Base-by-base conservation (phyloP, 2,888 invertebrate species). In the Drosophila hamatofila region DNA sequence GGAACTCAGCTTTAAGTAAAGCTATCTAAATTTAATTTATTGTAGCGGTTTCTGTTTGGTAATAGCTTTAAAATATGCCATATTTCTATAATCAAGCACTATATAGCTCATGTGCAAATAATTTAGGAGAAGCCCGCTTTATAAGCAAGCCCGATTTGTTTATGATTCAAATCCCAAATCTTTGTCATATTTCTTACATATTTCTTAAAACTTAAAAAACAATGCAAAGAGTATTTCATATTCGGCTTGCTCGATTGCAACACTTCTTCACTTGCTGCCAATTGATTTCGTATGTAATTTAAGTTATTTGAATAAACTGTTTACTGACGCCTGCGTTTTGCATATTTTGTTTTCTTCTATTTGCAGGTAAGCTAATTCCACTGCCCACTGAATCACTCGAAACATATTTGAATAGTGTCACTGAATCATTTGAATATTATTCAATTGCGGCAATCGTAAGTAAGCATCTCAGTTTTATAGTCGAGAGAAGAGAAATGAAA, bases 351-450 rank as follows among this genome's bases (percentile, higher is more conserved):
- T 18, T 39, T 39, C 59, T 70, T 81, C 39, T 70, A 66, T 39
- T 83, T 83, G 16, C 88, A 83, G 83, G 83, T 83, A 83, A 83
- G 88, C 67, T 51, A 67, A 49, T 46, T 58, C 21, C 16, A 42
- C 46, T 30, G 54, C 3, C 11, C 41, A 27, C 60, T 60, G 67
- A 72, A 72, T 60, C 75, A 46, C 37, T 25, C 54, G 37, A 5
- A 25, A 39, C 23, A n/a, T 14, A 54, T n/a, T 75, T 54, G 44
- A 56, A 52, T 51, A 56, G 35, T 30, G 25, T 37, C n/a, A 4
- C n/a, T 63, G 65, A 71, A 59, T 59, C 55, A 72, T 55, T 51
- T 56, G 55, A 62, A 62, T 62, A 48, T 62, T 60, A 70, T 79
- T 65, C 64, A 79, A 70, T 79, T 37, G 23, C 37, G 62, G 51